phyloP scores from a whole-genome alignment of 2,888 invertebrate genomes.

The Camptogramma bilineatum region DNA sequence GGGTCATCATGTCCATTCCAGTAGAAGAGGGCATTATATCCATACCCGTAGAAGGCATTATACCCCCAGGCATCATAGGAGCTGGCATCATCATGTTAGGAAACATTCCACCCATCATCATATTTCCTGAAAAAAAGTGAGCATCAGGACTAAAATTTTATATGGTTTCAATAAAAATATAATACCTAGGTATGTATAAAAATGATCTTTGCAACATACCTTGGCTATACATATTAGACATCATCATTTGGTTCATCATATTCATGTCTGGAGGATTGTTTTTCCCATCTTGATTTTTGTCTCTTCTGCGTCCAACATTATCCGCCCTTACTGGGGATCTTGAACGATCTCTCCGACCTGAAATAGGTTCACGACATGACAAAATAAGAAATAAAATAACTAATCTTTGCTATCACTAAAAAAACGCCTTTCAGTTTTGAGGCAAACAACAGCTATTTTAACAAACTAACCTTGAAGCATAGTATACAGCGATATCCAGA shows the following conservation, averaged over 20 bases:
- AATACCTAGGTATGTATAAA: neutral
- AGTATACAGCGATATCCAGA: neutral
- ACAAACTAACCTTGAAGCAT: neutral
- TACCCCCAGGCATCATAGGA: conserved; percentile 59
- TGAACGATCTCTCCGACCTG: conserved; percentile 60
- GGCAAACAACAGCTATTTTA: neutral
- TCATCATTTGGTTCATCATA: conserved; percentile 72
- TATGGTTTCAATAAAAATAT: too few relatives aligned
- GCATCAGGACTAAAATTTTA: neutral
- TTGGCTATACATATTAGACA: conserved; percentile 74
- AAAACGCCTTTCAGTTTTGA: neutral
- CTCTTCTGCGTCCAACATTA: conserved; percentile 59
- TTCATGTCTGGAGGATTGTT: conserved; percentile 42
- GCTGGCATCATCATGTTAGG: conserved; percentile 68
- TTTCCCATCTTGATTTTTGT: conserved; percentile 54
- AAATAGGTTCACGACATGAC: neutral
- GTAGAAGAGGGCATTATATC: conserved; percentile 60
- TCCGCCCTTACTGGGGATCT: conserved; percentile 68
- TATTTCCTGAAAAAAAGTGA: conserved; percentile 60
- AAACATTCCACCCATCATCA: conserved; percentile 74
- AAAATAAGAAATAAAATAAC: neutral
- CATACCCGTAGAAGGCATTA: conserved; percentile 67
- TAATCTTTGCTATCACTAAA: too few relatives aligned
- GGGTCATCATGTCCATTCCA: conserved; percentile 68
- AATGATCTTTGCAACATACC: conserved; percentile 48